Evolutionary conservation across 2,113 vertebrate species (phyloP), one percentile per base, ranked within the genome.

Genomic region (Anhinga anhinga): DNA sequence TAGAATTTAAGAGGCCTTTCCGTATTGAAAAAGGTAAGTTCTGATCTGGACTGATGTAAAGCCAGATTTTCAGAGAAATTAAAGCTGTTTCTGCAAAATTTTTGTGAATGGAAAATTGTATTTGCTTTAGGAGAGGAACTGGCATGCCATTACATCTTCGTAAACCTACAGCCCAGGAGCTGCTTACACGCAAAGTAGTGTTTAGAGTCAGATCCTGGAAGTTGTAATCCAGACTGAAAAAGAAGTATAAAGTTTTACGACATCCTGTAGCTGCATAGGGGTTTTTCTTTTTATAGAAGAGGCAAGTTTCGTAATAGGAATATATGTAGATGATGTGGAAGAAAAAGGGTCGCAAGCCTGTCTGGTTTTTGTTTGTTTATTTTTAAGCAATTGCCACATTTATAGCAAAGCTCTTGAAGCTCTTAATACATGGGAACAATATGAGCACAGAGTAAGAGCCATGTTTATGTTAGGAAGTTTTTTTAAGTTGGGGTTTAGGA

Each of bases 221-320:
- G 27, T 63, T 38, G 34, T 44, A 55, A 34, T 52, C 11, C 13
- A 44, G 19, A 38, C 15, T 84, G 12, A 69, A 80, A 86, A 83
- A 76, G 17, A 10, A 86, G 18, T 38, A 5, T 11, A 3, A 76
- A 50, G 11, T 40, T 38, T 20, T 52, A 7, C 16, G 58, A 10
- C 16, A 25, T 50, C 3, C 1, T 27, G 9, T 42, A 3, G 67
- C 30, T 47, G 10, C 1, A 0, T 19, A 5, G 3, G 11, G 11
- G 50, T 93, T 44, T 89, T 63, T 23, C 70, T 67, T 79, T 9
- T 61, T 47, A 34, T 1, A 72, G 27, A 44, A 72, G 52, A 73
- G 17, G 30, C 25, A 76, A 32, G 27, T 72, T 80, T 80, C 8
- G 1, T 71, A 49, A 42, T 20, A 86, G 32, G 13, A 79, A 36